Evolutionary conservation across 2,113 vertebrate species (phyloP).

Genomic region (Ictalurus punctatus): DNA sequence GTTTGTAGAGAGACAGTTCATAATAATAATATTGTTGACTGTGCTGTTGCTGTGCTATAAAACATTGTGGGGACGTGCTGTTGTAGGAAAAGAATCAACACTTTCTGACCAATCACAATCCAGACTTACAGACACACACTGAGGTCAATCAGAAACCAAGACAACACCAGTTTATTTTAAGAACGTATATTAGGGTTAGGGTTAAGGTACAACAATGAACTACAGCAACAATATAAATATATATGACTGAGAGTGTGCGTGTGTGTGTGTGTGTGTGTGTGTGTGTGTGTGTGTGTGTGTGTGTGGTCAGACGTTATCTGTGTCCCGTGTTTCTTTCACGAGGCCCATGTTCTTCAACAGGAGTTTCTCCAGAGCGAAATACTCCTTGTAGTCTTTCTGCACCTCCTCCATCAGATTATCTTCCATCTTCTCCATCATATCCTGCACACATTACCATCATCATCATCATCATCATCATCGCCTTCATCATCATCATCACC

Average conservation of each 20-base stretch:
- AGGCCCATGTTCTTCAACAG: constrained; percentile 63
- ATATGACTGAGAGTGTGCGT: neutral
- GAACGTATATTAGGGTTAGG: neutral
- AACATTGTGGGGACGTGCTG: neutral
- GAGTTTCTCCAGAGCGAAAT: constrained; percentile 67
- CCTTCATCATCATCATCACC: too few species aligned
- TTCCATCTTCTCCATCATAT: constrained; percentile 50
- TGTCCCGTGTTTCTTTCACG: constrained; percentile 41
- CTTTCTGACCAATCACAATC: neutral
- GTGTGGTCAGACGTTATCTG: neutral
- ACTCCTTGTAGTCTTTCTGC: constrained; percentile 60
- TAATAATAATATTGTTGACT: neutral
- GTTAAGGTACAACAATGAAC: neutral
- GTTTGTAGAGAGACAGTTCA: neutral
- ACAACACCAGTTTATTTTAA: neutral
- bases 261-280: constrained; percentile 9
- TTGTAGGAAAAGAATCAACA: neutral
- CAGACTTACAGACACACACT: neutral
- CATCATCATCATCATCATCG: neutral
- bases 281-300: neutral
- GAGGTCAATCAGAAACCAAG: neutral
- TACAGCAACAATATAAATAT: neutral
- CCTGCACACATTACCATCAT: constrained; percentile 54
- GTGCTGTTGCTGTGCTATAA: neutral
- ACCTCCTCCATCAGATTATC: constrained; percentile 55